These are phyloP conservation scores for Pelobates cultripes DNA, from an alignment of 2,797 vertebrate genomes.

Conservation along the genomic window DNA sequence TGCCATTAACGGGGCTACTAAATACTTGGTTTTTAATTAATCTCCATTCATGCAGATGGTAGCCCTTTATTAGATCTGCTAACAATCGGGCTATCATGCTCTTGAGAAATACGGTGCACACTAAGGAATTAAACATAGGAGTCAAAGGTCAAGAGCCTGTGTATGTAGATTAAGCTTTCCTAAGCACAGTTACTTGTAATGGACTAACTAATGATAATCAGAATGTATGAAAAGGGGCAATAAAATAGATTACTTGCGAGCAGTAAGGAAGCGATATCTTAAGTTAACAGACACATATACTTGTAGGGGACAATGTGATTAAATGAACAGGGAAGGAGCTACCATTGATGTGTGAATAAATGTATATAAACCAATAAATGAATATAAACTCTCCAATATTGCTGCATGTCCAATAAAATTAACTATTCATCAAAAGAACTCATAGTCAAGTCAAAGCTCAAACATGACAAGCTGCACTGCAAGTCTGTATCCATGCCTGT, in stretches of 20 bases:
- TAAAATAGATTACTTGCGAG: background rate
- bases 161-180: conserved; percentile 78
- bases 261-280: background rate
- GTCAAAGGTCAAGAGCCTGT: conserved; percentile 76
- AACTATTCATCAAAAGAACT: no score
- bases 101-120: conserved; percentile 65
- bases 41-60: conserved; percentile 70
- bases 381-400: no score
- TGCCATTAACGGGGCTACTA: conserved; percentile 61
- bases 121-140: conserved; percentile 63
- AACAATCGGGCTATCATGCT: conserved; percentile 72
- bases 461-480: no score
- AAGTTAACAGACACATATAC: background rate
- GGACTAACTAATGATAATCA: conserved; percentile 69
- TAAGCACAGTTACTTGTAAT: conserved; percentile 66
- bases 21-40: conserved; percentile 71
- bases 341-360: no score
- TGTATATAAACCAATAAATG: no score
- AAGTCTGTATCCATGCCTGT: no score
- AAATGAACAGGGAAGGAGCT: background rate
- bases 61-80: conserved; percentile 70
- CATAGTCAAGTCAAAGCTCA: no score
- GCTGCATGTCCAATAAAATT: no score
- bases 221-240: conserved; percentile 49
- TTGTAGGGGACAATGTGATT: background rate